These are phyloP conservation scores for Agelastica alni DNA, from an alignment of 2,888 invertebrate genomes.

Conservation along the genomic window DNA sequence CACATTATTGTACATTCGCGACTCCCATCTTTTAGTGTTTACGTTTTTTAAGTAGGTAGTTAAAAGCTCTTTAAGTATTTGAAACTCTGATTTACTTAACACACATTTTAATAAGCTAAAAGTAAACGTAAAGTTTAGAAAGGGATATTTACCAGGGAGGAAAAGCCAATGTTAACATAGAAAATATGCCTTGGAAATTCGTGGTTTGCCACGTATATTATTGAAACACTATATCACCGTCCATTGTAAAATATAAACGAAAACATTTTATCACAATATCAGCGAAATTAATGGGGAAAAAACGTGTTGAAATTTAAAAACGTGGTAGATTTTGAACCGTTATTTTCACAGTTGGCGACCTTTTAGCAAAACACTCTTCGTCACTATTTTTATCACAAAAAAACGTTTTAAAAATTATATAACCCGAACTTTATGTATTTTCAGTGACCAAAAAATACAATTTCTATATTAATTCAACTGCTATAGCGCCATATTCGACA, in stretches of 20 bases:
- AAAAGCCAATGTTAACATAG: conserved; percentile 10
- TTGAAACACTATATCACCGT: conserved; percentile 24
- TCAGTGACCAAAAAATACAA: conserved; percentile 50
- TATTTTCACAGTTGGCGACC: conserved; percentile 35
- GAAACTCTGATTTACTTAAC: conserved; percentile 18
- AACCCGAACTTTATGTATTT: conserved; percentile 33
- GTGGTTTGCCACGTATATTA: conserved; percentile 32
- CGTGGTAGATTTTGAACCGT: conserved; percentile 44
- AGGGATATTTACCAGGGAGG: conserved; percentile 3
- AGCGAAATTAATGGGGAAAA: conserved; percentile 30
- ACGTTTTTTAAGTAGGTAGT: conserved; percentile 11
- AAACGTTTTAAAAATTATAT: conserved; percentile 28
- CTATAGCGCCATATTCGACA: conserved; percentile 53
- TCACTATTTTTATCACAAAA: conserved; percentile 37
- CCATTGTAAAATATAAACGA: conserved; percentile 21
- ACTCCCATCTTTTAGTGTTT: conserved; percentile 17
- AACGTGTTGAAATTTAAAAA: conserved; percentile 42
- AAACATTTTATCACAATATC: conserved; percentile 29
- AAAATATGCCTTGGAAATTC: conserved; percentile 12
- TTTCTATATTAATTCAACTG: conserved; percentile 51
- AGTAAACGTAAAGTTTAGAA: neutral
- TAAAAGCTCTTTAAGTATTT: conserved; percentile 9
- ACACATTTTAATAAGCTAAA: conserved; percentile 14
- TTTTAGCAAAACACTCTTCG: conserved; percentile 35
- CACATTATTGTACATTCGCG: conserved; percentile 26